Evolutionary conservation across 2,113 vertebrate genomes (phyloP).

Genomic region (Dasyprocta punctata): DNA sequence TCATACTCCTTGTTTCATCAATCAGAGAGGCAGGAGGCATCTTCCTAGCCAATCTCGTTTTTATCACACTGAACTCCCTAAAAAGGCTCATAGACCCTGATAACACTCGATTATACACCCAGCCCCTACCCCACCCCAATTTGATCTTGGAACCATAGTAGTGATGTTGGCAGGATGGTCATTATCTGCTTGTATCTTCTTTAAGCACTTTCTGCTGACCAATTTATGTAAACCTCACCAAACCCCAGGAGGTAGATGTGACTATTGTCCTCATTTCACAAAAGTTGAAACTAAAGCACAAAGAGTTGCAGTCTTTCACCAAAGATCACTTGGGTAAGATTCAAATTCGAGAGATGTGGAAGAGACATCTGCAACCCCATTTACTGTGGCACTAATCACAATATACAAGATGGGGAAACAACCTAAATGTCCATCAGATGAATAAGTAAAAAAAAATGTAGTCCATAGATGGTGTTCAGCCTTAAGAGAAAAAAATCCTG

Average conservation of each 20-base stretch:
- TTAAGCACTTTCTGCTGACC: background rate
- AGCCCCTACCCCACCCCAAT: background rate
- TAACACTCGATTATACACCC: background rate
- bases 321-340: background rate
- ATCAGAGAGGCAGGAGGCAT: background rate
- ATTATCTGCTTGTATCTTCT: background rate
- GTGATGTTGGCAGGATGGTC: too few relatives aligned
- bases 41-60: background rate
- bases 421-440: too few relatives aligned
- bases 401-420: too few relatives aligned
- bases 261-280: background rate
- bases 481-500: background rate
- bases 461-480: too few relatives aligned
- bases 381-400: background rate
- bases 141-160: too few relatives aligned
- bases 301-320: background rate
- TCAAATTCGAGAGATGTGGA: background rate
- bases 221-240: background rate
- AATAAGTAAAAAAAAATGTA: background rate
- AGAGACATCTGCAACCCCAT: rapidly evolving
- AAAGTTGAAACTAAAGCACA: background rate
- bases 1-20: background rate
- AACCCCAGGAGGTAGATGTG: background rate
- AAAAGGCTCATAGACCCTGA: background rate
- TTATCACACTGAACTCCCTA: background rate